Evolutionary conservation across 2,888 invertebrate genomes (phyloP).

Genomic region (Pecten maximus): DNA sequence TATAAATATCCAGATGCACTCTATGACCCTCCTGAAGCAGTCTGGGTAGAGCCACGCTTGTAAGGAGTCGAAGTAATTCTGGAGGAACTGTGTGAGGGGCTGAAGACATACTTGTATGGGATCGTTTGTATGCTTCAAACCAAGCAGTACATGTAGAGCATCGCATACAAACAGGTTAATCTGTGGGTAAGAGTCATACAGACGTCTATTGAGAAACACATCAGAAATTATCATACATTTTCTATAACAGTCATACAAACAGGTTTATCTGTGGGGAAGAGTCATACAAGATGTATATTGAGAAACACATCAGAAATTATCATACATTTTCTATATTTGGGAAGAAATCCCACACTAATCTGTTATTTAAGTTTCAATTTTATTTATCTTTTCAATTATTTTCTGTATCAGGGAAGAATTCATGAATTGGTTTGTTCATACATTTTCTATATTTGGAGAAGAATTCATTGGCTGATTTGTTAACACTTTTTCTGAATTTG

Average conservation of each 20-base stretch:
- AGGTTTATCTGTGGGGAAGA: neutral
- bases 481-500: too few relatives aligned
- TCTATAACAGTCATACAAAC: too few relatives aligned
- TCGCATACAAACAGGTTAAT: slow-evolving; percentile 75
- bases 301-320: too few relatives aligned
- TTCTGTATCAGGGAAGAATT: too few relatives aligned
- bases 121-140: slow-evolving; percentile 57
- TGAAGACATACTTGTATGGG: slow-evolving; percentile 65
- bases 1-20: slow-evolving; percentile 75
- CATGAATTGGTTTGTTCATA: too few relatives aligned
- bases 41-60: slow-evolving; percentile 72
- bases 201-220: neutral
- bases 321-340: too few relatives aligned
- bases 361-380: too few relatives aligned
- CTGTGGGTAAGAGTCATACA: slow-evolving; percentile 62
- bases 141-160: slow-evolving; percentile 69
- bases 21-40: slow-evolving; percentile 67
- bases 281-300: too few relatives aligned
- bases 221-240: slow-evolving; percentile 1
- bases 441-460: too few relatives aligned
- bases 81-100: slow-evolving; percentile 73
- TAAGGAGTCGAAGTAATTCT: slow-evolving; percentile 68
- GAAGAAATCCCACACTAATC: too few relatives aligned
- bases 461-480: too few relatives aligned
- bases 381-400: too few relatives aligned